A percentile compares a stretch with the other conserved stretches of the same genome.
Conservation (phyloP, 1,140 invertebrate species). For the Reticulitermes speratus region DNA sequence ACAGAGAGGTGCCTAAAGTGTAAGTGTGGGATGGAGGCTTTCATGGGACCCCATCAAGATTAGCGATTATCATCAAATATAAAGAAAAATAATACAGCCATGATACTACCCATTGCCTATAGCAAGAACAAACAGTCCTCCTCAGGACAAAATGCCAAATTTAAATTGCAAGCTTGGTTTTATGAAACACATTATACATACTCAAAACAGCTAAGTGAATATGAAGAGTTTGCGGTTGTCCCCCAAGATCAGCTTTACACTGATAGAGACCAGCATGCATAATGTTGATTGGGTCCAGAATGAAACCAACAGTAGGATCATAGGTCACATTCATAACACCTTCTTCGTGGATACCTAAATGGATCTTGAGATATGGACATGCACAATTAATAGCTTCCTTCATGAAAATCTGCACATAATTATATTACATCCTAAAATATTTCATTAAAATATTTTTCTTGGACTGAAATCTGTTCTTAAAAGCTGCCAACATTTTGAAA, state of each 20-base stretch:
- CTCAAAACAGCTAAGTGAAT: not conserved
- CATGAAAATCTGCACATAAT: conserved; percentile 27
- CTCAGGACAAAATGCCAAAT: not conserved
- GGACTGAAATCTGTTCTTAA: too few relatives aligned
- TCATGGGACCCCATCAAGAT: too few relatives aligned
- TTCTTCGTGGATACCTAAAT: conserved; percentile 28
- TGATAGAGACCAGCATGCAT: conserved; percentile 24
- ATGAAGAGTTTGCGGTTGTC: not conserved
- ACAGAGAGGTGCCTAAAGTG: too few relatives aligned
- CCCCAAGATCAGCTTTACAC: not conserved
- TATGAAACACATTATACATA: not conserved
- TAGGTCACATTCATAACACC: conserved; percentile 36
- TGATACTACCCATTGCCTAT: too few relatives aligned
- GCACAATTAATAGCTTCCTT: not conserved
- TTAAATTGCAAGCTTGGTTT: not conserved
- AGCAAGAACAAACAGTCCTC: too few relatives aligned
- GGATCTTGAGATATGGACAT: not conserved
- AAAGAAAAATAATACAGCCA: too few relatives aligned
- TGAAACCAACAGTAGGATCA: conserved; percentile 41
- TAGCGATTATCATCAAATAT: too few relatives aligned
- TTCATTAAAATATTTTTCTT: too few relatives aligned
- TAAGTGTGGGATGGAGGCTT: too few relatives aligned
- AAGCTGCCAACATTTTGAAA: too few relatives aligned
- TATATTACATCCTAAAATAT: not conserved
- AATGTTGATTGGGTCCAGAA: conserved; percentile 26